Conservation (phyloP, 2,888 invertebrate genomes). For the Euzophera pinguis region DNA sequence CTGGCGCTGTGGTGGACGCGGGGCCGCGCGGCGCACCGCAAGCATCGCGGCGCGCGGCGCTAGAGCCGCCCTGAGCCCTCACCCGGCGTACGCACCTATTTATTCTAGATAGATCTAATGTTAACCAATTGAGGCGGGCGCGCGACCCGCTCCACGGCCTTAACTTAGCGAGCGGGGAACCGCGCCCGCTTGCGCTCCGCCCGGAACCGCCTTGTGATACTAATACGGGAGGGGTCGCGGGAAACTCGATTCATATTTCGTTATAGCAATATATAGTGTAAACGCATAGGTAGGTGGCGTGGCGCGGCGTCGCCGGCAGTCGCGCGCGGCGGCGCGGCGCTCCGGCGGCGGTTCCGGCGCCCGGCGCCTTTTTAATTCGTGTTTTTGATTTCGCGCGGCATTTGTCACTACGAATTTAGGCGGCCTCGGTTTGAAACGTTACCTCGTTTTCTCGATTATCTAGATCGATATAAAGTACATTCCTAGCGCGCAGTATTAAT, state of each 20-base stretch:
- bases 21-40: conserved; percentile 69
- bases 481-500: conserved; percentile 10
- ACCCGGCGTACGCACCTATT: conserved; percentile 46
- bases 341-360: conserved; percentile 28
- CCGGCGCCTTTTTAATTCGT: conserved; percentile 27
- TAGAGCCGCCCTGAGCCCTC: conserved; percentile 72
- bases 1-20: conserved; percentile 60
- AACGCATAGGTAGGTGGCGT: conserved; percentile 29
- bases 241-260: conserved; percentile 22
- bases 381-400: conserved; percentile 32
- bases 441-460: background rate
- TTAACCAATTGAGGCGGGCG: conserved; percentile 69
- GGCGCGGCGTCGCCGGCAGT: conserved; percentile 19
- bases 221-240: conserved; percentile 30
- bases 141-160: conserved; percentile 50
- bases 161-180: conserved; percentile 51
- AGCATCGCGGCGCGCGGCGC: conserved; percentile 79
- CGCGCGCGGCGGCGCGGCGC: conserved; percentile 15
- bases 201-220: conserved; percentile 42
- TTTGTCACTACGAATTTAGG: conserved; percentile 16
- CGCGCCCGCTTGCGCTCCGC: conserved; percentile 44
- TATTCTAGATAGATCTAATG: conserved; percentile 78
- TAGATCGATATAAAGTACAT: conserved; percentile 5
- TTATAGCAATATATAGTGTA: conserved; percentile 26
- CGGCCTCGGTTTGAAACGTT: conserved; percentile 4